Percentiles rank a stretch among this genome's conserved stretches.
phyloP scores from a whole-genome alignment of 2,888 invertebrate genomes.

The Euproctis similis region DNA sequence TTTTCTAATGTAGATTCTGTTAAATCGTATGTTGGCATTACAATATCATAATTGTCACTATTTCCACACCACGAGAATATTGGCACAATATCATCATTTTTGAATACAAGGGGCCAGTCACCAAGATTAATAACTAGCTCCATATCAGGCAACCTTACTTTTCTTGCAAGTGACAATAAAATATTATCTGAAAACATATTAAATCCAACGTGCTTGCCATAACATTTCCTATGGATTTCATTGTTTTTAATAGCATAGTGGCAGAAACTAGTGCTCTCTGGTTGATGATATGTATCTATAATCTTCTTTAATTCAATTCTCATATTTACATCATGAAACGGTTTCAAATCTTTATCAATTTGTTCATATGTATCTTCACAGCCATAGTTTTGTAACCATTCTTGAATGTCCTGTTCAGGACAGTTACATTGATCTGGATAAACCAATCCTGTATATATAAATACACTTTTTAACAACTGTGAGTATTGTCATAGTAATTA shows the following conservation, averaged over 20 bases:
- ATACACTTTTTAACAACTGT: too few relatives aligned
- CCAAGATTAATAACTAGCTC: slow-evolving; percentile 95
- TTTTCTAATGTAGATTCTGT: slow-evolving; percentile 94
- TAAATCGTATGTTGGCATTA: slow-evolving; percentile 96
- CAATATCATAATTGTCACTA: slow-evolving; percentile 87
- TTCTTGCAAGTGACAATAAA: slow-evolving; percentile 86
- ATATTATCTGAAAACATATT: slow-evolving; percentile 96
- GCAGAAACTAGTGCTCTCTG: slow-evolving; percentile 89
- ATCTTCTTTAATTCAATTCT: slow-evolving; percentile 78
- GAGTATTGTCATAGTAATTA: too few relatives aligned
- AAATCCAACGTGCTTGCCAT: slow-evolving; percentile 96
- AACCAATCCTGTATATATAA: slow-evolving; percentile 77
- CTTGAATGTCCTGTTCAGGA: slow-evolving; percentile 77
- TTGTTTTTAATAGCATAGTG: slow-evolving; percentile 92
- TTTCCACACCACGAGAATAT: slow-evolving; percentile 98
- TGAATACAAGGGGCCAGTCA: slow-evolving; percentile 92
- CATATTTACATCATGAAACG: slow-evolving; percentile 83
- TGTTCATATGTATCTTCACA: slow-evolving; percentile 80
- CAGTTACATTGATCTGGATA: slow-evolving; percentile 91
- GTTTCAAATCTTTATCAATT: slow-evolving; percentile 82
- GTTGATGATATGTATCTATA: slow-evolving; percentile 82
- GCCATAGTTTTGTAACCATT: slow-evolving; percentile 81
- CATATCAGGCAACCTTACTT: slow-evolving; percentile 87
- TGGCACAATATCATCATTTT: slow-evolving; percentile 78
- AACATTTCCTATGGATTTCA: slow-evolving; percentile 89